Base-by-base conservation (phyloP, 37 sponge, comb jelly and placozoan species). In the Chondrosia reniformis region DNA sequence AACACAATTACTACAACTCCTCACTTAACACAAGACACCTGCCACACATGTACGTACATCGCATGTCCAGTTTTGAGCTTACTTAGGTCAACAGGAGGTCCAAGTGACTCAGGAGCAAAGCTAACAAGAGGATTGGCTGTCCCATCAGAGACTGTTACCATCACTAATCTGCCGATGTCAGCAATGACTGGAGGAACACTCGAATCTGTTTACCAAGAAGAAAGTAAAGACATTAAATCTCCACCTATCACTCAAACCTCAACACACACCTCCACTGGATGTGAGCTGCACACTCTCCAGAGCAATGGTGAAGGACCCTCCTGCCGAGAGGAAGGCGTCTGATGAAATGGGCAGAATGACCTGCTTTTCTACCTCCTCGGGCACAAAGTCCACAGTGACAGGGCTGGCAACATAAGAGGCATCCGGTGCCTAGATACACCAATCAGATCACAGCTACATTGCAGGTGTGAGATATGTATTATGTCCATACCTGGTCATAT, bases 41-140 rank as follows among this genome's bases (percentile, higher is more conserved):
- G 52, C 52, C 52, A 49, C 52, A 49, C 52, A 49, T 15, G 15
- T 15, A 49, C 52, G 15, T 15, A 49, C 52, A 49, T 15, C 10
- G 15, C 15, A 10, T 19, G 15, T 19, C 52, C 10, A 10, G 15
- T 49, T 10, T 15, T 13, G 28, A 34, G 36, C 80, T 58, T 46
- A 90, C 91, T 46, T 21, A 81, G 80, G 77, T 79, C 49, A 4
- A 91, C 84, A 32, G 81, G 37, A 8, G 91, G 78, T 30, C 46
- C 45, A 19, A 91, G 69, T 38, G 87, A 86, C 7, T 54, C 25
- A 21, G 36, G 52, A 9, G 58, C 74, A 66, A 91, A 91, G n/a
- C 78, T 76, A 46, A 86, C 33, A 28, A 77, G 40, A 36, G 86
- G 79, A 43, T 91, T 91, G 39, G 87, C 65, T 24, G 84, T 84